Evolutionary conservation across 1,140 invertebrate genomes (phyloP), one percentile per base, ranked within the genome.

Genomic region (Scaptomyza graminum): DNA sequence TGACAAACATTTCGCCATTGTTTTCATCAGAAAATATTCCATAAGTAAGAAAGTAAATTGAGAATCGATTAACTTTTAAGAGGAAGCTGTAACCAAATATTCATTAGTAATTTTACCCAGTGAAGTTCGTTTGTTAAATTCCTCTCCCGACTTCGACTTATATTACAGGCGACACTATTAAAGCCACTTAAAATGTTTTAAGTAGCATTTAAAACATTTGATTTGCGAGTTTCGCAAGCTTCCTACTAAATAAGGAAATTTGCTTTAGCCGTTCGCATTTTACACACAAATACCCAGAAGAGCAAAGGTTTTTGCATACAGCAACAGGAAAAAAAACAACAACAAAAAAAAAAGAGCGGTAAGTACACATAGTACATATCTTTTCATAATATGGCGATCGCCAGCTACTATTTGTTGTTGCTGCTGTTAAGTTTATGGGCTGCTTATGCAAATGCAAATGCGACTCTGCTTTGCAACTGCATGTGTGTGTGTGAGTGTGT

Each of bases 381-480:
- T 67, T 41, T 46, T 46, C 47, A 72, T 57, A 72, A 54, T 22
- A 59, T 52, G 28, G 7, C 34, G 59, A 63, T 54, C 51, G 41
- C 55, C 6, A 47, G 31, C 22, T 49, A 37, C 16, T 46, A 55
- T 41, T 47, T 44, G 62, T 15, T 49, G 34, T 13, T 54, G 54
- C 52, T 72, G 43, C 37, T 43, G 39, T 16, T 52, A 52, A 59
- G 68, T 79, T 84, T 81, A 77, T 71, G 82, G 82, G 69, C 82
- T 85, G 81, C 78, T 87, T 85, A 85, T 85, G 82, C 78, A 82
- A 87, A 85, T 85, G 82, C 78, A 75, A 85, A 81, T 80, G 73
- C 67, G 81, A 83, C 59, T 76, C 52, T 67, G 59, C 61, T n/a
- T 41, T 73, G 47, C 47, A 43, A 74, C 56, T 34, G 31, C 9